Base-by-base conservation (phyloP, 2,888 invertebrate genomes). In the Gymnosoma rotundatum region DNA sequence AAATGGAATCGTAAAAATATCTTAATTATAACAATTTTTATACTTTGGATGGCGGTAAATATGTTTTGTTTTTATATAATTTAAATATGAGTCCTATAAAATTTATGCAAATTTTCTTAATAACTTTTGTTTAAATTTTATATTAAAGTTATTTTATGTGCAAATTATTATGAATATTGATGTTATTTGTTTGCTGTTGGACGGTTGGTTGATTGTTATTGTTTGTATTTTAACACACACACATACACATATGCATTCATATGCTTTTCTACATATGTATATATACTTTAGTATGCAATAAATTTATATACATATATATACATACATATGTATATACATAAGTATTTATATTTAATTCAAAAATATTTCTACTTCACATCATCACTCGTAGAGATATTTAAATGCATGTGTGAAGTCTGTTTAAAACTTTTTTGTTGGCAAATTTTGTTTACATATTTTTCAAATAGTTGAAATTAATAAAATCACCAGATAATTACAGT, bases 41-140 rank as follows among this genome's bases (percentile, higher is more conserved):
- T 14, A 42, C 8, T 5, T 7, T 36, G 50, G 20, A 48, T 12
- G 12, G 6, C 45, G 16, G n/a, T 10, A 56, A 32, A 58, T 50
- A 58, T 45, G 16, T 63, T 73, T 52, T 45, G 12, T 73, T 20
- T 63, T 63, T 54, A 61, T 58, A 52, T 52, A 42, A 73, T 69
- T 76, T 76, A 42, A 42, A 67, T 67, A 36, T 2, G 60, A 67
- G 52, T 60, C 67, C 52, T 69, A 67, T 69, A 61, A 78, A 80
- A 80, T 67, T 73, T 74, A 80, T 80, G 80, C 48, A 80, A 80
- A 80, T 80, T 80, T 80, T 67, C 36, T 73, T 63, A 16, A 73
- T 73, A 73, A 67, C 42, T 60, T 69, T 73, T 79, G 72, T 79
- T 79, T 79, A 73, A 73, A 79, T 79, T 79, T 73, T 8, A 67